phyloP scores from a whole-genome alignment of 2,113 vertebrate genomes.

The Centrocercus urophasianus region DNA sequence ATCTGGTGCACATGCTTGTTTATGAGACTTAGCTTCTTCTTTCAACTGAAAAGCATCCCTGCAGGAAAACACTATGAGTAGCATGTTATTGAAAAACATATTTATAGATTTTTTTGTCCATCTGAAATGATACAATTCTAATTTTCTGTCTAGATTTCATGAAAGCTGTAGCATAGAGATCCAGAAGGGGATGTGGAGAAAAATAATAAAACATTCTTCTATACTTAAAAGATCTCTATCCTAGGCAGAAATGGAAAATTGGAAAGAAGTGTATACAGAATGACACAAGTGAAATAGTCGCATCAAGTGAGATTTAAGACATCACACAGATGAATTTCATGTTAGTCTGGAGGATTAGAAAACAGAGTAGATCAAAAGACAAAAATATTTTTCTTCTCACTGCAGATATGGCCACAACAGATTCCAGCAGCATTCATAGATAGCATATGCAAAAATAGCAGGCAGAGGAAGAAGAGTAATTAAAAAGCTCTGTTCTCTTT shows the following conservation, averaged over 20 bases:
- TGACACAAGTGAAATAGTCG: background rate
- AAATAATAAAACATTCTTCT: background rate
- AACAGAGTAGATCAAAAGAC: background rate
- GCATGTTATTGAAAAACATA: background rate
- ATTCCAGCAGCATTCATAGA: background rate
- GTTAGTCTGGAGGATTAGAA: background rate
- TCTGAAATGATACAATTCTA: background rate
- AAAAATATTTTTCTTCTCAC: background rate
- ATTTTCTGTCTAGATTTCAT: background rate
- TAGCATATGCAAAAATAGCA: background rate
- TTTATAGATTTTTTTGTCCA: background rate
- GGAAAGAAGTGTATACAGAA: background rate
- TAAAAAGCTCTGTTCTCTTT: background rate
- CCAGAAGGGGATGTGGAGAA: background rate
- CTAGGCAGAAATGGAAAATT: background rate
- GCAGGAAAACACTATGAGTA: background rate
- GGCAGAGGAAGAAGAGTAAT: background rate
- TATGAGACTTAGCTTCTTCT: background rate
- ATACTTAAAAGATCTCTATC: background rate
- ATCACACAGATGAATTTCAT: background rate
- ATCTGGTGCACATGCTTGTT: background rate
- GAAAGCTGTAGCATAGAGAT: background rate
- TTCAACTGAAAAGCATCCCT: background rate
- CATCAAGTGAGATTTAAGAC: background rate
- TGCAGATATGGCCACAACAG: background rate